Evolutionary conservation across 1,140 invertebrate species (phyloP), one percentile per base, ranked within the genome.

Genomic region (Drosophila hydei): DNA sequence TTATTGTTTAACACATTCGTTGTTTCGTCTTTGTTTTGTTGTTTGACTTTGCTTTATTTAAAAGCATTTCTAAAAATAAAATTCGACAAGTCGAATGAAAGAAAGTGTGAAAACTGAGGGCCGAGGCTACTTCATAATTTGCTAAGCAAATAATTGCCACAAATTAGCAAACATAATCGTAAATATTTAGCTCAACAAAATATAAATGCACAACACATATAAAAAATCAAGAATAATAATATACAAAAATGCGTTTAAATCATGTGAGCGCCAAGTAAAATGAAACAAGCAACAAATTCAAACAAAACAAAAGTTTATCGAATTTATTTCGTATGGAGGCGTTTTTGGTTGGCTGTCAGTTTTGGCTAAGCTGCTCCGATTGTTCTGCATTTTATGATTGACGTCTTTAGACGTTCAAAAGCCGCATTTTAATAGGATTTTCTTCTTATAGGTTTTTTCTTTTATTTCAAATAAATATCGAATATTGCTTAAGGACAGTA

Each of bases 61-160:
- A 58, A 50, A 43, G 54, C 42, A 48, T 76, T 64, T 72, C 79
- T 83, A 83, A 79, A 84, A 72, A 84, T 83, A 84, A 47, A 52
- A 55, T 21, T 50, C 52, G 55, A 62, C 72, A 72, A 67, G 65
- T 75, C 48, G 38, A 33, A 5, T 4, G 58, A 81, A 78, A 83
- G 79, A 83, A 83, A 83, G 79, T 83, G 79, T 84, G 79, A 84
- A 84, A 84, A 79, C 59, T 64, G 79, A 77, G 79, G 79, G 79
- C 71, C 79, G 72, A 61, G 74, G 75, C 79, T 83, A 75, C 79
- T 60, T 83, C 65, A 78, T 83, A 78, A 78, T 83, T 70, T 77
- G 67, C 78, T 74, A 67, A 60, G 70, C 79, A 77, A 70, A 67
- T 67, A 67, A 23, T 45, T 16, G 54, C 14, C 64, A 59, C 33